These are phyloP conservation scores for Hetaerina americana DNA, from an alignment of 1,140 invertebrate species.

Conservation along the genomic window DNA sequence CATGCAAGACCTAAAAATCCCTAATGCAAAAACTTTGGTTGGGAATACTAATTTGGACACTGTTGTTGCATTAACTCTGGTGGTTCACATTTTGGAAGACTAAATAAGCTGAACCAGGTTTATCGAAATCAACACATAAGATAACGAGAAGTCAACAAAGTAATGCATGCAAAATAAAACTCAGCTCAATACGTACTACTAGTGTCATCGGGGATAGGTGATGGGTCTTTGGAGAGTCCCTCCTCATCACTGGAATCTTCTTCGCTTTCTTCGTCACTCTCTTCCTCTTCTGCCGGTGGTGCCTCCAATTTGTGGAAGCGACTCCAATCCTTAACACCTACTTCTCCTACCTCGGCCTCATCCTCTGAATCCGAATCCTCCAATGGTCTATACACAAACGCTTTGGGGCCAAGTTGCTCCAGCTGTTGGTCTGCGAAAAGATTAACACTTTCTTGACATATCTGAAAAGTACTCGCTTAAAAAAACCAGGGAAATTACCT, in stretches of 20 bases:
- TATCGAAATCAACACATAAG: too few relatives aligned
- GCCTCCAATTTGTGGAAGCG: not conserved
- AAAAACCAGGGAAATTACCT: too few relatives aligned
- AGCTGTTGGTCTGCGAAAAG: conserved; percentile 22
- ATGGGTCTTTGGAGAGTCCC: conserved; percentile 21
- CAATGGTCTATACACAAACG: conserved; percentile 30
- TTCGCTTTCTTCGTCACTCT: conserved; percentile 13
- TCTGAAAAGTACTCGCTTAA: too few relatives aligned
- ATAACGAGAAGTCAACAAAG: too few relatives aligned
- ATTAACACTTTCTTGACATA: too few relatives aligned
- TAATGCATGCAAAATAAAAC: too few relatives aligned
- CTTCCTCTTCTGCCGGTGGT: not conserved
- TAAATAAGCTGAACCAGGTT: not conserved
- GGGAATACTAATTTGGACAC: too few relatives aligned
- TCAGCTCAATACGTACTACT: conserved; percentile 42
- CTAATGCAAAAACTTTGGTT: too few relatives aligned
- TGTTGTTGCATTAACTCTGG: too few relatives aligned
- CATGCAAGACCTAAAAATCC: too few relatives aligned
- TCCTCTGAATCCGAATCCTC: conserved; percentile 33
- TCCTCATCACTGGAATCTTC: conserved; percentile 21
- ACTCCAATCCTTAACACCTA: conserved; percentile 22
- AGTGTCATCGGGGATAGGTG: conserved; percentile 54
- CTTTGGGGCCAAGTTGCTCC: conserved; percentile 27
- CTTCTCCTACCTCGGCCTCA: conserved; percentile 35
- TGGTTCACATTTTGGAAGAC: too few relatives aligned